Base-by-base conservation (phyloP, 2,888 invertebrate genomes). In the Oxystoma pomonae region DNA sequence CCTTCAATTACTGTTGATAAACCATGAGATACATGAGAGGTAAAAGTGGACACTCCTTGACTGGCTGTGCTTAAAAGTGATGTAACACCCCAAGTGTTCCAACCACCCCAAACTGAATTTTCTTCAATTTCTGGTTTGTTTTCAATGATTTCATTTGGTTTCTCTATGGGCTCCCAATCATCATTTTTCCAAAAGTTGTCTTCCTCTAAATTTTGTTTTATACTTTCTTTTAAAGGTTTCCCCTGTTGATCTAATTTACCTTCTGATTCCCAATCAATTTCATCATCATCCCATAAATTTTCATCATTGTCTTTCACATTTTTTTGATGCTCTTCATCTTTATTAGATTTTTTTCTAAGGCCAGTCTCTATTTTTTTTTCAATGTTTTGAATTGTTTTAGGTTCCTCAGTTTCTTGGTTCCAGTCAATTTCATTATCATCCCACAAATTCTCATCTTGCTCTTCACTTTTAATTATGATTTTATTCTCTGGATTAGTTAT, bases 21-120 rank as follows among this genome's bases (percentile, higher is more conserved):
- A 1, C 94, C 92, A 80, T 94, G 90, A 50, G 91, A 91, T 35
- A 95, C 90, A 72, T 92, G 91, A 68, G 81, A 88, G 1, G 92
- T 92, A 59, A 95, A 82, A n/a, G 87, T 88, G 9, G 88, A 86
- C 12, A 94, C 87, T 3, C 92, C 87, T 63, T 87, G 88, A 3
- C 88, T 87, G 0, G 94, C 95, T 5, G 90, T 87, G 64, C 86
- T 89, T 21, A 95, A 78, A 9, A 94, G 78, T 0, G 91, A 88
- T 66, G 89, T 87, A 21, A 85, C 83, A 0, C 91, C 92, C 88
- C 93, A 93, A 76, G 84, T 86, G 0, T 90, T 87, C 91, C 92
- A 92, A 22, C 57, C 56, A 65, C 67, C 62, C 72, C 71, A 70
- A 51, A 67, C 65, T 59, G 58, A 63, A 22, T 67, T 66, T 18